phyloP scores from a whole-genome alignment of 2,888 invertebrate genomes.

The Pseudococcus jackbeardsleyi region DNA sequence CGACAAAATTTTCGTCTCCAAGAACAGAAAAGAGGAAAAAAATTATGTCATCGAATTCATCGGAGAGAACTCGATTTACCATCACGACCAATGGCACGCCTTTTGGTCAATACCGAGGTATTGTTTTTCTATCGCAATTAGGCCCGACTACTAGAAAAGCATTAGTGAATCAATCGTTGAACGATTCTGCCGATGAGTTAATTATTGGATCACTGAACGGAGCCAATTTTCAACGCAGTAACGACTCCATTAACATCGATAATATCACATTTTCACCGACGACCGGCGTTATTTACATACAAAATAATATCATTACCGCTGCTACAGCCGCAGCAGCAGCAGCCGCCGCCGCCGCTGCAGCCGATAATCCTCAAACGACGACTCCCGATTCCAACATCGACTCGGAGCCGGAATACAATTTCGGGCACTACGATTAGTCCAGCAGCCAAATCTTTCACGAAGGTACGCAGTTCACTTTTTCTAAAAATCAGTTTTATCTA shows the following conservation, averaged over 20 bases:
- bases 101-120: slow-evolving; percentile 60
- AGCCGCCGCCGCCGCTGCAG: background rate
- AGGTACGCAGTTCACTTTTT: background rate
- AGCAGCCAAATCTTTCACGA: background rate
- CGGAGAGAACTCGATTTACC: slow-evolving; percentile 61
- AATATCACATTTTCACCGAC: slow-evolving; percentile 56
- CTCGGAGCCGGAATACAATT: slow-evolving; percentile 59
- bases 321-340: background rate
- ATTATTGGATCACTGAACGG: slow-evolving; percentile 56
- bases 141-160: slow-evolving; percentile 56
- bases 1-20: slow-evolving; percentile 23
- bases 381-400: background rate
- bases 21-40: background rate
- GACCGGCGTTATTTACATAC: slow-evolving; percentile 26
- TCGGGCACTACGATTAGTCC: slow-evolving; percentile 48
- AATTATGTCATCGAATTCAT: slow-evolving; percentile 60
- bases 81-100: slow-evolving; percentile 62
- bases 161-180: slow-evolving; percentile 37
- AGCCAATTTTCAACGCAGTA: background rate
- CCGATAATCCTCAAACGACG: background rate
- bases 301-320: slow-evolving; percentile 14
- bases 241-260: slow-evolving; percentile 30
- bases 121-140: slow-evolving; percentile 61
- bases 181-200: slow-evolving; percentile 55
- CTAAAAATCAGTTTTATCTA: background rate